Percentiles rank a stretch among this genome's conserved stretches.
phyloP scores from a whole-genome alignment of 1,140 invertebrate genomes.

The Aphelinus atriplicis region DNA sequence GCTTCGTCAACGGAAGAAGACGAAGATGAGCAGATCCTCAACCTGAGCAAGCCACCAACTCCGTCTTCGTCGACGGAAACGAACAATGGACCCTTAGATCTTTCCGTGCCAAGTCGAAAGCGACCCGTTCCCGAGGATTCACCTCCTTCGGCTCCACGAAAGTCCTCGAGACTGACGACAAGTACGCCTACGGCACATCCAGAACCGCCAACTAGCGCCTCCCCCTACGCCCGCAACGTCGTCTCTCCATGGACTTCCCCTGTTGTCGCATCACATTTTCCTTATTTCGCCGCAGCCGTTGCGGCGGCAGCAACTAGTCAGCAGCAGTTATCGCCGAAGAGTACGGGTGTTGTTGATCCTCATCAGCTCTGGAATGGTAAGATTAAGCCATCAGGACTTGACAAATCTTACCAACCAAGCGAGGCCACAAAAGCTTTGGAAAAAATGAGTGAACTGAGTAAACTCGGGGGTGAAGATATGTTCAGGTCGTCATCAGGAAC shows the following conservation, averaged over 20 bases:
- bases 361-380: constrained; percentile 83
- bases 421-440: constrained; percentile 88
- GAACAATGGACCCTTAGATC: constrained; percentile 81
- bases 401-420: constrained; percentile 70
- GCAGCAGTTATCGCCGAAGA: constrained; percentile 76
- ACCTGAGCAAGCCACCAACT: constrained; percentile 72
- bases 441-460: constrained; percentile 91
- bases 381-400: constrained; percentile 72
- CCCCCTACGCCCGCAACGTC: constrained; percentile 72
- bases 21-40: constrained; percentile 73
- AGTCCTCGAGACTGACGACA: constrained; percentile 70
- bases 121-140: constrained; percentile 74
- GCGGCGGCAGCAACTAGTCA: constrained; percentile 74
- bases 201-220: constrained; percentile 53
- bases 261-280: constrained; percentile 78
- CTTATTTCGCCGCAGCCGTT: constrained; percentile 84
- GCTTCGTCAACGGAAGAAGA: constrained; percentile 64
- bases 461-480: constrained; percentile 80
- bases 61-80: constrained; percentile 67
- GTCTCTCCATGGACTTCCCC: constrained; percentile 81
- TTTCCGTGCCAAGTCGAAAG: constrained; percentile 80
- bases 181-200: constrained; percentile 53
- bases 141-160: constrained; percentile 71
- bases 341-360: constrained; percentile 60
- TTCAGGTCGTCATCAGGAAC: constrained; percentile 72